Evolutionary conservation across 2,888 invertebrate species (phyloP).

Genomic region (Troilus luridus): DNA sequence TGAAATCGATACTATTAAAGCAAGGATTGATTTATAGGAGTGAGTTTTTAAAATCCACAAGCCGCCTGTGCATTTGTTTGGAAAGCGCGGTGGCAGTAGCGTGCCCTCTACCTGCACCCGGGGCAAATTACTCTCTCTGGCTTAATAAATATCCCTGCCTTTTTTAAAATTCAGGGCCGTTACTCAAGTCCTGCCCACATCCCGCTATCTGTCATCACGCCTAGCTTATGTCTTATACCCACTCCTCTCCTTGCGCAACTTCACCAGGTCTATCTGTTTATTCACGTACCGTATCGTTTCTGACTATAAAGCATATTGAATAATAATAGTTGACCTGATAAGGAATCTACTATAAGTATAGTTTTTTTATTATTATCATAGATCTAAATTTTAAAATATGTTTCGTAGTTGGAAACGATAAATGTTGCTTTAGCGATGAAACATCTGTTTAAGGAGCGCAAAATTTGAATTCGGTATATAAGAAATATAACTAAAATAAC

Average conservation of each 20-base stretch:
- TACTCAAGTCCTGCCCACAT: slow-evolving; percentile 26
- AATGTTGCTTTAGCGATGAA: too few relatives aligned
- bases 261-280: background rate
- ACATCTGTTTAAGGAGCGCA: too few relatives aligned
- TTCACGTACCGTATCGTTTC: background rate
- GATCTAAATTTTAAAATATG: too few relatives aligned
- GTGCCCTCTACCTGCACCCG: background rate
- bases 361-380: too few relatives aligned
- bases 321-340: too few relatives aligned
- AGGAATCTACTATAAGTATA: too few relatives aligned
- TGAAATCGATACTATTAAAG: background rate
- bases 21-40: background rate
- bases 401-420: too few relatives aligned
- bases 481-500: too few relatives aligned
- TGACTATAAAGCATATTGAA: too few relatives aligned
- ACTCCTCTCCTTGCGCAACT: background rate
- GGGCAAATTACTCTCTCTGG: background rate
- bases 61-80: background rate
- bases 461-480: too few relatives aligned
- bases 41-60: background rate
- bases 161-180: slow-evolving; percentile 45
- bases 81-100: background rate
- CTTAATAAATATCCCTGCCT: slow-evolving; percentile 46
- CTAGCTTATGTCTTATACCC: background rate
- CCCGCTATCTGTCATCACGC: slow-evolving; percentile 37